Evolutionary conservation across 2,797 vertebrate genomes (phyloP).

Genomic region (Fratercula arctica): DNA sequence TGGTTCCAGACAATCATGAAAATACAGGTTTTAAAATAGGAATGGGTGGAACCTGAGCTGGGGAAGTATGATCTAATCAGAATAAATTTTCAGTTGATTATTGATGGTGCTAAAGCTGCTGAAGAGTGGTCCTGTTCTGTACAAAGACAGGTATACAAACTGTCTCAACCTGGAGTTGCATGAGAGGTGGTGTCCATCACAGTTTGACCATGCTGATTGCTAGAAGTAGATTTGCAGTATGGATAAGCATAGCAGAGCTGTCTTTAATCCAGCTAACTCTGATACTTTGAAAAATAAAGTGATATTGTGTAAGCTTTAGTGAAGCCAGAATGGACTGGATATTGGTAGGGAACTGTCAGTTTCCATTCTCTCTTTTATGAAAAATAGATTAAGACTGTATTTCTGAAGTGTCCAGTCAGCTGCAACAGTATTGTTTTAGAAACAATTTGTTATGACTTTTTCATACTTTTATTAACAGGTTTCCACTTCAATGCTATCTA

Average conservation of each 20-base stretch:
- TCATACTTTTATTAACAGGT: background rate
- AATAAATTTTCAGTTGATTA: background rate
- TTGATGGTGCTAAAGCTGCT: background rate
- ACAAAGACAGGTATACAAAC: background rate
- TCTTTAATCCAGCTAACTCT: background rate
- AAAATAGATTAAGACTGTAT: background rate
- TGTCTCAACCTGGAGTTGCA: fast-evolving
- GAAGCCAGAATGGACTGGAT: background rate
- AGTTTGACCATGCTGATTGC: background rate
- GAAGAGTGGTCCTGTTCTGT: background rate
- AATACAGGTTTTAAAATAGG: background rate
- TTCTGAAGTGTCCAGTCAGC: background rate
- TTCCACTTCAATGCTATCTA: conserved; percentile 36
- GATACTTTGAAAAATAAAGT: background rate
- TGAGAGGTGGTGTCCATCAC: background rate
- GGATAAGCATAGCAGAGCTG: background rate
- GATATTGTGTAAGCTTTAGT: background rate
- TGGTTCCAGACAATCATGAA: background rate
- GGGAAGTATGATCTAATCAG: background rate
- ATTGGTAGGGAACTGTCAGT: background rate
- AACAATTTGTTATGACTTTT: background rate
- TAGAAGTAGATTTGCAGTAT: background rate
- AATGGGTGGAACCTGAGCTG: background rate
- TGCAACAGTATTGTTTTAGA: background rate
- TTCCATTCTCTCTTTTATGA: background rate